Conservation (phyloP, 1,140 invertebrate species). For the Cecropterus lyciades region DNA sequence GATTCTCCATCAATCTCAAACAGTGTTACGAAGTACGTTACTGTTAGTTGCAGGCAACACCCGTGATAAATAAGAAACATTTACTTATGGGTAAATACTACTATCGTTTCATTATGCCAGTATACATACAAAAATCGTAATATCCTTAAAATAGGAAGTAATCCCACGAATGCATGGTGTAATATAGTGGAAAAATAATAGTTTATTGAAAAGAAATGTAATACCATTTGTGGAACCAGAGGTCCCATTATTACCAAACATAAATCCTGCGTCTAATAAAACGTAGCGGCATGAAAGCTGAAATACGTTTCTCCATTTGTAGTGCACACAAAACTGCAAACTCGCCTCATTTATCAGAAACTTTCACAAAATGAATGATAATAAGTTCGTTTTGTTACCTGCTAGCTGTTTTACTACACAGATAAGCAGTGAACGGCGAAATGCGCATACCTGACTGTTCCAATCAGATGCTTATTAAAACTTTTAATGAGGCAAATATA, state of each 20-base stretch:
- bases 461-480: slow-evolving; percentile 45
- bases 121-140: not conserved
- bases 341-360: slow-evolving; percentile 66
- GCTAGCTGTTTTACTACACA: slow-evolving; percentile 40
- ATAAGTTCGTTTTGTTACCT: slow-evolving; percentile 63
- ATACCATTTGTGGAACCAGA: slow-evolving; percentile 31
- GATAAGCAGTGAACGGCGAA: slow-evolving; percentile 30
- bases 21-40: not conserved
- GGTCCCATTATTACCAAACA: slow-evolving; percentile 35
- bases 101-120: too few species aligned
- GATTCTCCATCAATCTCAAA: not conserved
- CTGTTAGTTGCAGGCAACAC: not conserved
- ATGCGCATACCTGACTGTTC: slow-evolving; percentile 34
- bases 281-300: slow-evolving; percentile 36
- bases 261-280: slow-evolving; percentile 37
- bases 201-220: slow-evolving; percentile 37
- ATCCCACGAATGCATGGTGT: slow-evolving; percentile 3
- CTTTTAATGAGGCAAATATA: slow-evolving; percentile 66
- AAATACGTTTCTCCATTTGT: slow-evolving; percentile 47
- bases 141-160: slow-evolving; percentile 8
- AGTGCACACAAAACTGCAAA: slow-evolving; percentile 61
- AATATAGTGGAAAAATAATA: slow-evolving; percentile 26
- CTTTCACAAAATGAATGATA: slow-evolving; percentile 64
- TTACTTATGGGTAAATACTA: too few species aligned
- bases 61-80: too few species aligned